Base-by-base conservation (phyloP, 2,797 vertebrate species). In the Liasis olivaceus region DNA sequence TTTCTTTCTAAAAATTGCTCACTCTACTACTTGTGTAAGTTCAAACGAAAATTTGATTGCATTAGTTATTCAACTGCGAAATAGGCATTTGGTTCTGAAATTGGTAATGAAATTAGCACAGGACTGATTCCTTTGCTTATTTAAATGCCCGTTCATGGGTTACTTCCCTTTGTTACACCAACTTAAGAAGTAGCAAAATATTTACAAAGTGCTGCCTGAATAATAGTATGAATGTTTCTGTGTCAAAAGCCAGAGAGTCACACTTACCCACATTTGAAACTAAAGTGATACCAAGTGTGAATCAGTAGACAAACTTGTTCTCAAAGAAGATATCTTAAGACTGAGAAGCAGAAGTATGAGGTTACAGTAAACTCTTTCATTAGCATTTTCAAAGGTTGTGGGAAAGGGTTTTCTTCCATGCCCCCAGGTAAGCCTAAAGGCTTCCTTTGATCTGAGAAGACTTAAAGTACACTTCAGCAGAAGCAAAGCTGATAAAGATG, bases 401-500 rank as follows among this genome's bases (percentile, higher is more conserved):
- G 36, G 17, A 60, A 91, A 60, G 26, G 22, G 47, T 28, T 85
- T 4, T 72, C 20, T 13, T n/a, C 9, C 5, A 20, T n/a, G 9
- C 60, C 85, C 63, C 42, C 59, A 22, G 20, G 28, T 63, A 31
- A 47, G 9, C 42, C 47, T 20, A 85, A 47, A 91, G 42, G 59
- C 20, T 69, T 91, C 85, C 62, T 56, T 36, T 31, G 2, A 60
- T 51, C 24, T 86, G 0, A 90, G 58, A 69, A 94, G 89, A 87
- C 88, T 63, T 72, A 81, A 92, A 91, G 89, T 92, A 1, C 93
- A 94, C 69, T 91, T 24, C 28, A 36, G 91, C 95, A 95, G 94
- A 94, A 88, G 56, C 87, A 87, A 92, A 89, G 20, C 64, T 59
- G 89, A 94, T 94, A 95, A 94, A 47, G 60, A n/a, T 81, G 20